Evolutionary conservation across 2,113 vertebrate genomes (phyloP), one percentile per base, ranked within the genome.

Genomic region (Naja naja): DNA sequence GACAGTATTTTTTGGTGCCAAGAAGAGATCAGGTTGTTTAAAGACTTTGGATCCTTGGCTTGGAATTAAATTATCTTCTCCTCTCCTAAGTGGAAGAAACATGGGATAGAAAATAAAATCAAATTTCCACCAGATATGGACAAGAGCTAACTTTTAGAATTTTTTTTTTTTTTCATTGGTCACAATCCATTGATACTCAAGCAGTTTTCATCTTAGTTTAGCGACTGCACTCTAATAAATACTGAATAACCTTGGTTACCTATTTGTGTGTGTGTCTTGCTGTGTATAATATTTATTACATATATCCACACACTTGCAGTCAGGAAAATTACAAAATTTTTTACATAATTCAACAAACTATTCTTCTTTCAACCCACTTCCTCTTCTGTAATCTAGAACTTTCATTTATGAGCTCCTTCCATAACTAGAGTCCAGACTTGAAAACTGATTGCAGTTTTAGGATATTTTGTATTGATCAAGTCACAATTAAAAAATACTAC

Each of bases 301-400:
- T 85, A 6, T 53, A 69, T n/a, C 45, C 54, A 81, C 14, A 89
- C 25, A 54, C 23, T 74, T 20, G 87, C 60, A 92, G 85, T 55
- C 22, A 85, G 49, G 93, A 91, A 56, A 23, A 88, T 91, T 81
- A 9, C 22, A 30, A 4, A 1, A 1, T 10, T 6, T 49, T 49
- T 5, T 54, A 47, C 14, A 55, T 47, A 69, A 11, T 64, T 25
- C 25, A 58, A 43, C 53, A 85, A 91, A 49, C 30, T 58, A 23
- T 85, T 87, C 52, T 88, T 88, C 56, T 60, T 54, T 69, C 92
- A 90, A 20, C 93, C 52, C 39, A 45, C 81, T 93, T 88, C 39
- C 52, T 27, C 43, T 89, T 56, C 53, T 18, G 30, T 88, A 85
- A 52, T 88, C 49, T 90, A 86, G 49, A 54, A 34, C 54, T 90